Conservation (phyloP, 2,888 invertebrate genomes). For the Trissoscelio sp. region DNA sequence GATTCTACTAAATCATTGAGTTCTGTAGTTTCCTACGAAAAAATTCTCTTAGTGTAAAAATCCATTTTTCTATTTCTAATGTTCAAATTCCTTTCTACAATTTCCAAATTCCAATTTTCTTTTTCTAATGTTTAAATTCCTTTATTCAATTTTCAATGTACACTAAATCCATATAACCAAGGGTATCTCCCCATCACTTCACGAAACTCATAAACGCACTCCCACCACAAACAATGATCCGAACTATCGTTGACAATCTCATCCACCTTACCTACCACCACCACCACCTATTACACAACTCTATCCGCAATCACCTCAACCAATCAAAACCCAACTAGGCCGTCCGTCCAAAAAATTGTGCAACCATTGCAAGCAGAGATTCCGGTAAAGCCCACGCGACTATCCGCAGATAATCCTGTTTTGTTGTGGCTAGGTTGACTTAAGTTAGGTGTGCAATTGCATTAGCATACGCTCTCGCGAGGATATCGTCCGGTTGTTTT, state of each 20-base stretch:
- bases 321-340: neutral
- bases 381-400: slow-evolving; percentile 6
- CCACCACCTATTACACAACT: neutral
- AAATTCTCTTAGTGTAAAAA: too few relatives aligned
- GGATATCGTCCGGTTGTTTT: slow-evolving; percentile 73
- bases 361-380: neutral
- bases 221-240: neutral
- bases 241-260: neutral
- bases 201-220: neutral
- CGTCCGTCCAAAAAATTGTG: neutral
- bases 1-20: too few relatives aligned
- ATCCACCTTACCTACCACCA: neutral
- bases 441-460: slow-evolving; percentile 61
- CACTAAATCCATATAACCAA: too few relatives aligned
- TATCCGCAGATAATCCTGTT: slow-evolving; percentile 54
- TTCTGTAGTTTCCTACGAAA: too few relatives aligned
- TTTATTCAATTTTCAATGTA: too few relatives aligned
- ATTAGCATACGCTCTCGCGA: slow-evolving; percentile 54
- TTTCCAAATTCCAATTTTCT: too few relatives aligned
- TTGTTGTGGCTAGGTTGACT: slow-evolving; percentile 51
- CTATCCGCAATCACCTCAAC: neutral
- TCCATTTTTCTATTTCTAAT: too few relatives aligned
- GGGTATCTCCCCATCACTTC: too few relatives aligned
- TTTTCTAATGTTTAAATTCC: too few relatives aligned
- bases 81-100: too few relatives aligned